phyloP scores from a whole-genome alignment of 2,113 vertebrate genomes.

The Bostrychus sinensis region DNA sequence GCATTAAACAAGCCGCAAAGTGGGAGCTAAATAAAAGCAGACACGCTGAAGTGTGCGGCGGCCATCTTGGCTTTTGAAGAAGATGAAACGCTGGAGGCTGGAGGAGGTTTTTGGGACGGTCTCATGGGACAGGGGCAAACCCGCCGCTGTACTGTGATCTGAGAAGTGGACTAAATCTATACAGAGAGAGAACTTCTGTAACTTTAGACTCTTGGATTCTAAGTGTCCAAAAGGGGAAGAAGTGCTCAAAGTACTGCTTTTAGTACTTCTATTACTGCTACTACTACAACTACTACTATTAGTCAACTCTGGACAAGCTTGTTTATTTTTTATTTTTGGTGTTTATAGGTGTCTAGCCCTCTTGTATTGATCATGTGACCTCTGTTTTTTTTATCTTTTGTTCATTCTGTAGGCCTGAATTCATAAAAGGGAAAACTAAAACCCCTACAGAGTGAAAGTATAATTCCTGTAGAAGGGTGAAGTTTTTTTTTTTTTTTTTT shows the following conservation, averaged over 20 bases:
- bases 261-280: too few relatives aligned
- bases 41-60: slow-evolving; percentile 29
- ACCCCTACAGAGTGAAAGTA: too few relatives aligned
- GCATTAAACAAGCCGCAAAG: slow-evolving; percentile 18
- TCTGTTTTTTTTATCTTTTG: too few relatives aligned
- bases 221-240: not conserved
- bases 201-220: not conserved
- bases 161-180: slow-evolving; percentile 18
- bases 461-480: too few relatives aligned
- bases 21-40: slow-evolving; percentile 33
- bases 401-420: too few relatives aligned
- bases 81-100: slow-evolving; percentile 34
- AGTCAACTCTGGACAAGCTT: too few relatives aligned
- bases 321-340: too few relatives aligned
- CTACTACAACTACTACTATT: too few relatives aligned
- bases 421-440: too few relatives aligned
- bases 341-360: too few relatives aligned
- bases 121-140: slow-evolving; percentile 29
- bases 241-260: not conserved
- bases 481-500: too few relatives aligned
- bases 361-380: too few relatives aligned
- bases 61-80: slow-evolving; percentile 37
- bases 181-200: slow-evolving; percentile 6
- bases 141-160: slow-evolving; percentile 26
- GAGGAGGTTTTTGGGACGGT: slow-evolving; percentile 17